Conservation (phyloP, 2,113 vertebrate genomes). For the Pluvianellus socialis region DNA sequence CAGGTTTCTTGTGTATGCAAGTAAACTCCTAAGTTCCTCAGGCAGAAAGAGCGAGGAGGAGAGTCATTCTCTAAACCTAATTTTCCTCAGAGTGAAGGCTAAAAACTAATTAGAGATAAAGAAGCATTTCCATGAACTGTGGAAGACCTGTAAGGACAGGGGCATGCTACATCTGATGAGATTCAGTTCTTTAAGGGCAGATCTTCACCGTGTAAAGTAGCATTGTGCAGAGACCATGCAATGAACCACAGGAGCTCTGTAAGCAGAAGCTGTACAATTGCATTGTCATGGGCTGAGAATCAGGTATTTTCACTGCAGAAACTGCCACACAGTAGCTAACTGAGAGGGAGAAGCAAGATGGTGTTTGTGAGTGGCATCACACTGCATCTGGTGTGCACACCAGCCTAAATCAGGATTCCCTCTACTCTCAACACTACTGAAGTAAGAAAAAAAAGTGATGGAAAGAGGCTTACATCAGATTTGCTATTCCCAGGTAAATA, state of each 20-base stretch:
- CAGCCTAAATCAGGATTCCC: neutral
- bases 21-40: neutral
- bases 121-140: neutral
- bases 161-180: neutral
- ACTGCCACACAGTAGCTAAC: neutral
- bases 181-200: neutral
- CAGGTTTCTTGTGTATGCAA: neutral
- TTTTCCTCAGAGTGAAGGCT: neutral
- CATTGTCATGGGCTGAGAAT: neutral
- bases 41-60: neutral
- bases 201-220: neutral
- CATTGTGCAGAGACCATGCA: neutral
- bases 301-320: neutral
- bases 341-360: neutral
- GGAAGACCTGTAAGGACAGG: neutral
- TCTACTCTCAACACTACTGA: neutral
- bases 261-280: neutral
- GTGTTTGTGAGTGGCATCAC: neutral
- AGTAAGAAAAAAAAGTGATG: neutral
- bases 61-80: neutral
- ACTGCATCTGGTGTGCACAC: neutral
- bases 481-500: neutral
- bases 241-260: neutral
- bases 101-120: neutral
- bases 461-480: neutral